phyloP scores from a whole-genome alignment of 2,113 vertebrate species.

The Perccottus glenii region DNA sequence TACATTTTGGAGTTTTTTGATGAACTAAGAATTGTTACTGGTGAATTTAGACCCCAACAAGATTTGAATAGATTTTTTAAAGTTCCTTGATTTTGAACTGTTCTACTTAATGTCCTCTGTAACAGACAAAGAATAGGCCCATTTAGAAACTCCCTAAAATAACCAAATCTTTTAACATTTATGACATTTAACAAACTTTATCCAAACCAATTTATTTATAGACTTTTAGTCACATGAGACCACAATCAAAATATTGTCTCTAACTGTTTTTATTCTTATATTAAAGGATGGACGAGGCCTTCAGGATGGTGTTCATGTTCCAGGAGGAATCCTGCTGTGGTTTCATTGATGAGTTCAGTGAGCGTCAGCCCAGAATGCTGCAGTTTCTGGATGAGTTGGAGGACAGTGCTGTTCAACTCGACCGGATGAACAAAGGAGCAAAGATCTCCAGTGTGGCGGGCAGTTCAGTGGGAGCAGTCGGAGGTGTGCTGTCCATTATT shows the following conservation, averaged over 20 bases:
- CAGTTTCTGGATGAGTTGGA: conserved; percentile 38
- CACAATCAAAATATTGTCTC: not conserved
- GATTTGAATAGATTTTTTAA: too few relatives aligned
- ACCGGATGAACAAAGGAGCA: conserved; percentile 53
- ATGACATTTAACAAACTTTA: too few relatives aligned
- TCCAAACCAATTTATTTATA: too few relatives aligned
- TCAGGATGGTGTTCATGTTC: conserved; percentile 50
- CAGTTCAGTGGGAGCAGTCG: too few relatives aligned
- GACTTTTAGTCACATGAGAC: too few relatives aligned
- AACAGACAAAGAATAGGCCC: too few relatives aligned
- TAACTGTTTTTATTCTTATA: not conserved
- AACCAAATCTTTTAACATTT: too few relatives aligned
- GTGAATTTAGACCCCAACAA: too few relatives aligned
- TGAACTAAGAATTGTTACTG: not conserved
- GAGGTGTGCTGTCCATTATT: conserved; percentile 60
- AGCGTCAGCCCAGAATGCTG: conserved; percentile 33
- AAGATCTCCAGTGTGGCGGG: conserved; percentile 65
- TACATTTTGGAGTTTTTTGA: too few relatives aligned
- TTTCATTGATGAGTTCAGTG: conserved; percentile 40
- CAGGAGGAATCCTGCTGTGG: not conserved
- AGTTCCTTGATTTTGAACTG: too few relatives aligned
- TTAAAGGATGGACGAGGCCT: conserved; percentile 43
- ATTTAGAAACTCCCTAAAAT: too few relatives aligned
- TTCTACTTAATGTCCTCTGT: too few relatives aligned
- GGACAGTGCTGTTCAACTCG: conserved; percentile 30